phyloP scores from a whole-genome alignment of 2,888 invertebrate species.

The Yponomeuta evonymella region DNA sequence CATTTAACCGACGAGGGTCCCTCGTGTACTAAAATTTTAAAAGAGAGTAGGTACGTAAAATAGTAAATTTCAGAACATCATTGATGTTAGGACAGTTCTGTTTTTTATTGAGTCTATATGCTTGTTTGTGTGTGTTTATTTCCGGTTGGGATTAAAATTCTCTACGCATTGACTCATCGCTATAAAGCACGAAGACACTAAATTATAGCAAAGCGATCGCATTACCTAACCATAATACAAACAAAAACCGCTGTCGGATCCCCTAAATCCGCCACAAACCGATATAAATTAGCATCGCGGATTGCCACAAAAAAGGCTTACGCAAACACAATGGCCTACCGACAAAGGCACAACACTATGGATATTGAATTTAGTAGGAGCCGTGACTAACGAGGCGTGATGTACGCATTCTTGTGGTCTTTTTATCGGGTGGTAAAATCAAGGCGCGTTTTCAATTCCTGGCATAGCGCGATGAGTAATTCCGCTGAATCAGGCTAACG shows the following conservation, averaged over 20 bases:
- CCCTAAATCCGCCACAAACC: constrained; percentile 41
- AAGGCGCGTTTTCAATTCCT: background rate
- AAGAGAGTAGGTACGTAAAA: no score
- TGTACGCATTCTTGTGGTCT: constrained; percentile 50
- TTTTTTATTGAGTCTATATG: no score
- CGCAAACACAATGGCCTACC: constrained; percentile 38
- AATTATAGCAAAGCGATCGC: constrained; percentile 5
- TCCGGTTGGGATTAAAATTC: background rate
- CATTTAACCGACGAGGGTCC: no score
- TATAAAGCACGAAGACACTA: background rate
- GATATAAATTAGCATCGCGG: constrained; percentile 48
- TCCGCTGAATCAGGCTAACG: background rate
- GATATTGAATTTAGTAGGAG: constrained; percentile 33
- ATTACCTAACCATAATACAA: constrained; percentile 17
- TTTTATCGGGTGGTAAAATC: background rate
- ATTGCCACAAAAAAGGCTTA: constrained; percentile 41
- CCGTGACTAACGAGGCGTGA: constrained; percentile 52
- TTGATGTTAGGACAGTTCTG: no score
- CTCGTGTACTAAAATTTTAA: no score
- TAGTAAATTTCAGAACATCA: no score
- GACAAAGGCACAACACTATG: constrained; percentile 23
- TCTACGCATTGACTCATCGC: background rate
- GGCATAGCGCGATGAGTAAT: background rate
- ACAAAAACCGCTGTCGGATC: constrained; percentile 37
- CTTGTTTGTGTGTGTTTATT: background rate